These are phyloP conservation scores for Maccullochella peelii DNA, from an alignment of 2,113 vertebrate species.

Conservation along the genomic window DNA sequence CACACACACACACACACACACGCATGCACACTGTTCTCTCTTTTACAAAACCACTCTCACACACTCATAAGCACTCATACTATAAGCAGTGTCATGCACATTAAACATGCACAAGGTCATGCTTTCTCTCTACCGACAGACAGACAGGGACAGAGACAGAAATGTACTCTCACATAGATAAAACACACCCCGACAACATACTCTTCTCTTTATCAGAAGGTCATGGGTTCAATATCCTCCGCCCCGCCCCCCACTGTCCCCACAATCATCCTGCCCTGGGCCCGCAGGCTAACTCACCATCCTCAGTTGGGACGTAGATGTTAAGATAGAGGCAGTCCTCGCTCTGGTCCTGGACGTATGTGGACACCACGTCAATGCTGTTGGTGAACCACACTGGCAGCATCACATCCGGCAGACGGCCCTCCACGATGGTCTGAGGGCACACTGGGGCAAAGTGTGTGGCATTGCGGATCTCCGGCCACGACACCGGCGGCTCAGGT, in stretches of 20 bases:
- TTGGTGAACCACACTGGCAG: constrained; percentile 99
- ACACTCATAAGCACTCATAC: constrained; percentile 58
- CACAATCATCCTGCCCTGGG: constrained; percentile 56
- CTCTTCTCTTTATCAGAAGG: constrained; percentile 13
- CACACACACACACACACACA: constrained; percentile 57
- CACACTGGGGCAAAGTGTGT: constrained; percentile 97
- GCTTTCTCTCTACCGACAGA: constrained; percentile 79
- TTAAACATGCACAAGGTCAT: constrained; percentile 91
- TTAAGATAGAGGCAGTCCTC: constrained; percentile 99
- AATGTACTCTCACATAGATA: constrained; percentile 58
- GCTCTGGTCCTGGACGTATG: constrained; percentile 98
- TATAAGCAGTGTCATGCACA: constrained; percentile 89
- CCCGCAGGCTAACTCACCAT: constrained; percentile 94
- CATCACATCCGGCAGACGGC: constrained; percentile 98
- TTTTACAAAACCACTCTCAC: constrained; percentile 43
- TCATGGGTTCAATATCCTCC: constrained; percentile 28
- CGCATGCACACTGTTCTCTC: constrained; percentile 60
- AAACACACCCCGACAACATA: constrained; percentile 50
- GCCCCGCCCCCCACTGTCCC: constrained; percentile 58
- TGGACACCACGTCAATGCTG: constrained; percentile 96
- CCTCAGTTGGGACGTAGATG: constrained; percentile 99
- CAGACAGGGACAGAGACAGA: constrained; percentile 49
- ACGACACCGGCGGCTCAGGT: constrained; percentile 91
- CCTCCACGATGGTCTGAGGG: constrained; percentile 97
- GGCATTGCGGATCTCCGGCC: constrained; percentile 94